Conservation (phyloP, 2,797 vertebrate genomes). For the Triplophysa yarkandensis region DNA sequence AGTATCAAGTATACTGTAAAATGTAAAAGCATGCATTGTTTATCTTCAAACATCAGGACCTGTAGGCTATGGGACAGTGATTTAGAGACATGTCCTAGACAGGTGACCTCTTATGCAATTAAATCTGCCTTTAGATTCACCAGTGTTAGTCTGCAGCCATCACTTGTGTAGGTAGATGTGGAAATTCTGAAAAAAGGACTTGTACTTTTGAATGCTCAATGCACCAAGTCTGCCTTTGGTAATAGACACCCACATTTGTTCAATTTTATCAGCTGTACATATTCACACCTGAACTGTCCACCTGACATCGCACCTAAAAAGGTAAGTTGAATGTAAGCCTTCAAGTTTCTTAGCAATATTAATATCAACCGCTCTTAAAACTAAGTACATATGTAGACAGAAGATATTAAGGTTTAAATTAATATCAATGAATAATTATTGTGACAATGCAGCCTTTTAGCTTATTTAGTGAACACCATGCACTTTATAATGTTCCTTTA, state of each 20-base stretch:
- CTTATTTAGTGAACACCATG: too few species aligned
- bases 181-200: not conserved
- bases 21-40: too few species aligned
- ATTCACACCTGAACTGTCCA: not conserved
- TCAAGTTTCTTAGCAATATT: not conserved
- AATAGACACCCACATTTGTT: not conserved
- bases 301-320: not conserved
- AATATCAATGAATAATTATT: not conserved
- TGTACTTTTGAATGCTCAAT: not conserved
- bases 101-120: slow-evolving; percentile 43
- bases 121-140: slow-evolving; percentile 21
- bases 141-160: not conserved
- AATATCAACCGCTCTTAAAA: not conserved
- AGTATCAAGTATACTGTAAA: too few species aligned
- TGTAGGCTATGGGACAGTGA: slow-evolving; percentile 33
- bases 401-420: not conserved
- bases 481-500: too few species aligned
- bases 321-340: slow-evolving; percentile 26
- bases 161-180: slow-evolving; percentile 15
- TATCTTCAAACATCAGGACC: not conserved
- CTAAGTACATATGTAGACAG: not conserved
- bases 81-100: slow-evolving; percentile 9
- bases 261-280: not conserved
- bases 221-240: not conserved
- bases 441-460: not conserved